Conservation (phyloP, 2,797 vertebrate genomes). For the Oreonectes daqikongensis region DNA sequence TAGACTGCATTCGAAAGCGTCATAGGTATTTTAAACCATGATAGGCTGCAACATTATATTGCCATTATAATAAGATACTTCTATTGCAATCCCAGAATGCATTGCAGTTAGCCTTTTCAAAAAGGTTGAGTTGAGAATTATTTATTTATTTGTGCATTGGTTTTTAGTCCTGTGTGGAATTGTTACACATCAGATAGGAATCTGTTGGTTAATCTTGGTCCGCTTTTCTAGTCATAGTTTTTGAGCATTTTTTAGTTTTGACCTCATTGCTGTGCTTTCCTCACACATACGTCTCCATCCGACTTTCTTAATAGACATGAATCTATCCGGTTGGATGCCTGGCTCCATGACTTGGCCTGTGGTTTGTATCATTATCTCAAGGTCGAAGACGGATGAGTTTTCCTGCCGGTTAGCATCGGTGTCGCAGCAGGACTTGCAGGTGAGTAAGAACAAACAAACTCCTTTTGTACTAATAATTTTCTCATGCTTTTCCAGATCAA, state of each 20-base stretch:
- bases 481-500: neutral
- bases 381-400: constrained; percentile 44
- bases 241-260: constrained; percentile 3
- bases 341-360: constrained; percentile 2
- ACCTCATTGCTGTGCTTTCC: neutral
- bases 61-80: neutral
- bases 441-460: neutral
- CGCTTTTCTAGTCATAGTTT: constrained; percentile 3
- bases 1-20: neutral
- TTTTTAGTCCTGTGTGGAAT: no score
- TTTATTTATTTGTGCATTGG: no score
- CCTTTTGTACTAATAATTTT: constrained; percentile 11
- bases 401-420: neutral
- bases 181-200: no score
- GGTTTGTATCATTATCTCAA: constrained; percentile 13
- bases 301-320: constrained; percentile 15
- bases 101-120: neutral
- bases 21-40: neutral
- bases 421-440: neutral
- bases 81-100: neutral
- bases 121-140: no score
- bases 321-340: neutral
- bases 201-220: no score
- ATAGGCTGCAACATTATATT: neutral
- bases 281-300: constrained; percentile 7